Conservation (phyloP, 2,888 invertebrate species). For the Megaustenia siamemsis region DNA sequence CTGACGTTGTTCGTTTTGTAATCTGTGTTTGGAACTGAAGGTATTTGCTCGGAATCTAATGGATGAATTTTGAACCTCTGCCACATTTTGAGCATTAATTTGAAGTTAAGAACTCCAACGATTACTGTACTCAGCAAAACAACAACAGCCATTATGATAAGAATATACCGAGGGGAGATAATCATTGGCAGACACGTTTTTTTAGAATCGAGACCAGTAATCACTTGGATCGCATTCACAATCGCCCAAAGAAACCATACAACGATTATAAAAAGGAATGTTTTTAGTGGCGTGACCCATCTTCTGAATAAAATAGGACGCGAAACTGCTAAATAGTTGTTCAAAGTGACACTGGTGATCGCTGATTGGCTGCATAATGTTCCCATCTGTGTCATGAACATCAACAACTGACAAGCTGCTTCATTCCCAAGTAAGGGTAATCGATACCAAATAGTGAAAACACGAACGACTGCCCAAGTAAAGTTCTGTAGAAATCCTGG, state of each 20-base stretch:
- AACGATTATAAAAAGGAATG: not conserved
- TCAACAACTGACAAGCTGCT: not conserved
- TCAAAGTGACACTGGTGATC: not conserved
- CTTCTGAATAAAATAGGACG: not conserved
- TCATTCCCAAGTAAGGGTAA: not conserved
- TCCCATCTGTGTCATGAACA: not conserved
- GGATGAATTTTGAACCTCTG: not conserved
- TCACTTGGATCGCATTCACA: not conserved
- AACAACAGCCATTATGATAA: not conserved
- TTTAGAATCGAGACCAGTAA: not conserved
- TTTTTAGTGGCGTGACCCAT: conserved; percentile 4
- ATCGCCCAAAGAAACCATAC: conserved; percentile 18
- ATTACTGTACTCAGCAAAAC: not conserved
- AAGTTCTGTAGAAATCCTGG: conserved; percentile 5
- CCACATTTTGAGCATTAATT: not conserved
- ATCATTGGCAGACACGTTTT: not conserved
- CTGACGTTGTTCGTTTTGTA: not conserved
- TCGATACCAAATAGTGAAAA: not conserved
- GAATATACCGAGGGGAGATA: not conserved
- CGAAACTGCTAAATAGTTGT: conserved; percentile 19
- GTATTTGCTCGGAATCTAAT: not conserved
- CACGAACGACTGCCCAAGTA: not conserved
- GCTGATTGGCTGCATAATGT: not conserved
- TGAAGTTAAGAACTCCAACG: not conserved
- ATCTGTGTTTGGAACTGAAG: not conserved